These are phyloP conservation scores for Diprion similis DNA, from an alignment of 1,140 invertebrate genomes.

Conservation along the genomic window DNA sequence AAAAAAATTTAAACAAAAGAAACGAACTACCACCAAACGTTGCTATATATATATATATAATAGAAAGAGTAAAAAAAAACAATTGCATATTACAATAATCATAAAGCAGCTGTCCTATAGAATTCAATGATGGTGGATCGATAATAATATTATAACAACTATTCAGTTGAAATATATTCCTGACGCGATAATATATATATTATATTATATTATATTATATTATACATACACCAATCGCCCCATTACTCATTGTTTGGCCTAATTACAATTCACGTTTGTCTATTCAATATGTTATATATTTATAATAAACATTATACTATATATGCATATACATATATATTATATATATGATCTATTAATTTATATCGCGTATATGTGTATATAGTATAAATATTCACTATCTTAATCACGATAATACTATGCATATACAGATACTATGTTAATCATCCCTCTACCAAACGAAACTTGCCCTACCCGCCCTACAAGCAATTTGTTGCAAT, in stretches of 20 bases:
- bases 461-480: background rate
- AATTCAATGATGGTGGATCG: slow-evolving; percentile 14
- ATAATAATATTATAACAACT: background rate
- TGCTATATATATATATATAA: too few species aligned
- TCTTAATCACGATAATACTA: background rate
- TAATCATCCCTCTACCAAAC: background rate
- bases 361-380: background rate
- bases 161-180: too few species aligned
- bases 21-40: background rate
- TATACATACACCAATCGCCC: slow-evolving; percentile 1
- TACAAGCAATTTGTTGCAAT: background rate
- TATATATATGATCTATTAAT: background rate
- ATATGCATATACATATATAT: slow-evolving; percentile 1
- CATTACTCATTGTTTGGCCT: slow-evolving; percentile 37
- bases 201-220: too few species aligned
- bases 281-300: slow-evolving; percentile 29
- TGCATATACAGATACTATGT: background rate
- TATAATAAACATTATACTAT: slow-evolving; percentile 26
- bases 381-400: background rate
- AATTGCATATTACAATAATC: background rate
- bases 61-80: background rate
- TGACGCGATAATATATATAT: too few species aligned
- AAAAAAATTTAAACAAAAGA: background rate
- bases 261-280: slow-evolving; percentile 37
- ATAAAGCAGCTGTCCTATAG: background rate